Percentiles rank a stretch among this genome's conserved stretches.
These are phyloP conservation scores for Brachystomella parvula DNA, from an alignment of 1,140 invertebrate species.

Conservation along the genomic window DNA sequence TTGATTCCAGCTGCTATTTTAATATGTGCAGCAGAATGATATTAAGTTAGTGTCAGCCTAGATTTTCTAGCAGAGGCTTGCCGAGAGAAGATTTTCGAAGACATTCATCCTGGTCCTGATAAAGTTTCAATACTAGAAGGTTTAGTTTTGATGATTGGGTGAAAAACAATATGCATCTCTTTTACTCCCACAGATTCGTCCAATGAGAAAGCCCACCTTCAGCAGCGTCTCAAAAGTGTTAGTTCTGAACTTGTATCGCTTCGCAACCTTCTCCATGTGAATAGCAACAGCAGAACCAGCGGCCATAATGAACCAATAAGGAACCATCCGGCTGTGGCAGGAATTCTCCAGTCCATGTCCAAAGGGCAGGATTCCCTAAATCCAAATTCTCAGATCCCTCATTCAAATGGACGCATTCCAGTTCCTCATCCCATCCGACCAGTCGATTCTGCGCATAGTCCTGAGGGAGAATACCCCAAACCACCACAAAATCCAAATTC, in stretches of 20 bases:
- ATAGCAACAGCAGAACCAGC: conserved; percentile 35
- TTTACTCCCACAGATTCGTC: conserved; percentile 70
- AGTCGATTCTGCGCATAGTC: conserved; percentile 45
- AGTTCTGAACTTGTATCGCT: conserved; percentile 82
- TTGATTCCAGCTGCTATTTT: too few relatives aligned
- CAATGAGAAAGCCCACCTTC: conserved; percentile 82
- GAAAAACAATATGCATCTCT: neutral
- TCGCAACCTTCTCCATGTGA: conserved; percentile 60
- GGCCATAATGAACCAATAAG: too few relatives aligned
- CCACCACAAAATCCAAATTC: conserved; percentile 38
- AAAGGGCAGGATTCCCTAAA: too few relatives aligned
- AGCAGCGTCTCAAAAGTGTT: conserved; percentile 76
- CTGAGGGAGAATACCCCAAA: conserved; percentile 35
- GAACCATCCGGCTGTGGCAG: conserved; percentile 43
- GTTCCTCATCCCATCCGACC: conserved; percentile 41
- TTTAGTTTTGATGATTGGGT: neutral
- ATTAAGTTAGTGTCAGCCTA: too few relatives aligned
- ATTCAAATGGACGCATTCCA: neutral
- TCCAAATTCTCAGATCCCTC: too few relatives aligned
- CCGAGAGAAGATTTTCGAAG: too few relatives aligned
- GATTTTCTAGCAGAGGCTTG: too few relatives aligned
- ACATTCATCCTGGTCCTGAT: too few relatives aligned
- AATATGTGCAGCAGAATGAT: too few relatives aligned
- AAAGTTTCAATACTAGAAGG: neutral
- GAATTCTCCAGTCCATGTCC: too few relatives aligned